Percentiles rank a stretch among this genome's conserved stretches.
Conservation (phyloP, 2,113 vertebrate genomes). For the Ameiurus melas region DNA sequence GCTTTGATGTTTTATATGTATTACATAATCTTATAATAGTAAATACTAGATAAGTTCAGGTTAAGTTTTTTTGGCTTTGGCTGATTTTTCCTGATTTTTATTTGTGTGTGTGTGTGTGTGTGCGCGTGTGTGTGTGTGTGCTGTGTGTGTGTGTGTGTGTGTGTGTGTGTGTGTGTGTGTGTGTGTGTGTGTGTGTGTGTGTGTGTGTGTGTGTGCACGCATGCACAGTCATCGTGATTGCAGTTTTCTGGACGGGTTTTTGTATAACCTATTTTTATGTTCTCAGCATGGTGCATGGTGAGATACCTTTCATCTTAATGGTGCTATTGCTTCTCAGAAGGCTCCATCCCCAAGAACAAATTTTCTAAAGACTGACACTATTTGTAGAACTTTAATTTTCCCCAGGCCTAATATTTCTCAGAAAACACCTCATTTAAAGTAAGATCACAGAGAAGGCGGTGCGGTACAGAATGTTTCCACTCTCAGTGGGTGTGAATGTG, state of each 20-base stretch:
- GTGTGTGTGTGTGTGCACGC: no score
- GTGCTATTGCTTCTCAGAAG: neutral
- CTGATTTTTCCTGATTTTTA: neutral
- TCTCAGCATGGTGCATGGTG: neutral
- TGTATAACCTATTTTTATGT: slow-evolving; percentile 7
- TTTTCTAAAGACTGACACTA: neutral
- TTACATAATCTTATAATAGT: neutral
- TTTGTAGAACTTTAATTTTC: slow-evolving; percentile 6
- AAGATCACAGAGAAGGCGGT: neutral
- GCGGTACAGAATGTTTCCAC: neutral
- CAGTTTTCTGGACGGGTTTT: neutral
- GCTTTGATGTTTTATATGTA: no score
- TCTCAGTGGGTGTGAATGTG: neutral
- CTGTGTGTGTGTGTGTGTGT: neutral
- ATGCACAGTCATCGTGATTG: neutral
- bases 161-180: neutral
- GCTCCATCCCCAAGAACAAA: neutral
- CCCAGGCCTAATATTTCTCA: neutral
- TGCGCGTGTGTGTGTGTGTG: no score
- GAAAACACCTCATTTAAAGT: slow-evolving; percentile 7
- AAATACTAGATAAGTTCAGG: neutral
- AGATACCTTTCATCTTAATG: neutral
- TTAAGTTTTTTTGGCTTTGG: neutral
- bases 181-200: neutral
- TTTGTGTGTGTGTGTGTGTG: no score